Conservation (phyloP, 2,888 invertebrate species). For the Cinara cedri region DNA sequence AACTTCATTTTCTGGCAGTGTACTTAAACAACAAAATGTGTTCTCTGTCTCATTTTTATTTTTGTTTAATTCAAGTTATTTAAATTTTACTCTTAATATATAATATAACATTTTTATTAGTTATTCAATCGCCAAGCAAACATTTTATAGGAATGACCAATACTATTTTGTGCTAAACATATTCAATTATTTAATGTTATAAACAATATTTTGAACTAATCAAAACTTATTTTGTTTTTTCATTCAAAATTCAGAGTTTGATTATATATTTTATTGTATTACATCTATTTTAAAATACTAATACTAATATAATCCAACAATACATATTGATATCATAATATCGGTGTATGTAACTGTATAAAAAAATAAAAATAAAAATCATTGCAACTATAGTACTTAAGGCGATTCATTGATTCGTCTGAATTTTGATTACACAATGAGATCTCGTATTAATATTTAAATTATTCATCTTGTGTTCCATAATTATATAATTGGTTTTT, state of each 20-base stretch:
- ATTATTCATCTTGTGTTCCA: slow-evolving; percentile 25
- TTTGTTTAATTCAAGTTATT: not conserved
- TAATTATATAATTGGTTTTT: not conserved
- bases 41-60: not conserved
- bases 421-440: slow-evolving; percentile 8
- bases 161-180: not conserved
- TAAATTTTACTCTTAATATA: not conserved
- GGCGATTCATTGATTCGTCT: not conserved
- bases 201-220: not conserved
- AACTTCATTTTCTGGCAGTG: not conserved
- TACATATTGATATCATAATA: too few relatives aligned
- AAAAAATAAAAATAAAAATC: too few relatives aligned
- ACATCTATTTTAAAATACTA: not conserved
- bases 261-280: not conserved
- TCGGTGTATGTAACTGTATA: too few relatives aligned
- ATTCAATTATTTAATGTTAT: not conserved
- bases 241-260: not conserved
- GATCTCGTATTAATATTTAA: slow-evolving; percentile 33
- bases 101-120: not conserved
- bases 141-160: not conserved
- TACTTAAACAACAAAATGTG: not conserved
- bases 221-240: not conserved
- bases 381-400: not conserved
- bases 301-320: too few relatives aligned
- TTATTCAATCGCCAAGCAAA: not conserved